Percentiles rank a stretch among this genome's conserved stretches.
phyloP scores from a whole-genome alignment of 1,140 invertebrate species.

The Sycobia sp. region DNA sequence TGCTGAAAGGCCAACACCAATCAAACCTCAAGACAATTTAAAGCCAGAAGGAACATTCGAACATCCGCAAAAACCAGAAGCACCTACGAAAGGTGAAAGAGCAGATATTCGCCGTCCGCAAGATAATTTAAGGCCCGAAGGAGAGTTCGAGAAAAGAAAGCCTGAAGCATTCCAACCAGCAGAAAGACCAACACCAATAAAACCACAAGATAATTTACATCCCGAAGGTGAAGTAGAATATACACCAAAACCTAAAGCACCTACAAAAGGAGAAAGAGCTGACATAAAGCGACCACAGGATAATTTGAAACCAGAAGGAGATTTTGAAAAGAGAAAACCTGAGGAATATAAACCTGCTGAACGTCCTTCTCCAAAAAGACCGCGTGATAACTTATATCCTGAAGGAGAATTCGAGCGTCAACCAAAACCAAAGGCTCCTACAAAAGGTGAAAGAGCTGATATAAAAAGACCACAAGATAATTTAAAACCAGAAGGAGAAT shows the following conservation, averaged over 20 bases:
- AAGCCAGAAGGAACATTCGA: constrained; percentile 67
- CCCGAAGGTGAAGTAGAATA: constrained; percentile 68
- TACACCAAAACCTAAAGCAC: constrained; percentile 52
- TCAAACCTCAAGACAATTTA: constrained; percentile 62
- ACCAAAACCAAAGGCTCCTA: constrained; percentile 56
- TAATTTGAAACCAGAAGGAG: constrained; percentile 67
- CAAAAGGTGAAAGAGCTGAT: constrained; percentile 57
- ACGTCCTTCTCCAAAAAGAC: constrained; percentile 66
- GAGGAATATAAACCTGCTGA: constrained; percentile 71
- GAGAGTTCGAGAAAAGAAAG: constrained; percentile 64
- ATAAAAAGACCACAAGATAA: constrained; percentile 61
- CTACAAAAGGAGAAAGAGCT: constrained; percentile 65
- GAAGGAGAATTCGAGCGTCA: constrained; percentile 63
- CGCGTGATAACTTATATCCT: constrained; percentile 59
- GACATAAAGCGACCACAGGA: constrained; percentile 57
- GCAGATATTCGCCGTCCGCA: constrained; percentile 48
- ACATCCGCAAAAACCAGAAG: constrained; percentile 54
- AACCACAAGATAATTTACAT: constrained; percentile 67
- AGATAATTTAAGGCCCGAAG: constrained; percentile 68
- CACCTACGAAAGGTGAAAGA: constrained; percentile 52
- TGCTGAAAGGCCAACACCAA: constrained; percentile 54
- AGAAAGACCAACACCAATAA: constrained; percentile 52
- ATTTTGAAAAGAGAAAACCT: constrained; percentile 66
- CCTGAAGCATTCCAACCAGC: constrained; percentile 55
- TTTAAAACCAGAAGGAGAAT: constrained; percentile 65